A percentile compares a stretch with the other conserved stretches of the same genome.
Evolutionary conservation across 2,797 vertebrate species (phyloP).

Genomic region (Cryptoprocta ferox): DNA sequence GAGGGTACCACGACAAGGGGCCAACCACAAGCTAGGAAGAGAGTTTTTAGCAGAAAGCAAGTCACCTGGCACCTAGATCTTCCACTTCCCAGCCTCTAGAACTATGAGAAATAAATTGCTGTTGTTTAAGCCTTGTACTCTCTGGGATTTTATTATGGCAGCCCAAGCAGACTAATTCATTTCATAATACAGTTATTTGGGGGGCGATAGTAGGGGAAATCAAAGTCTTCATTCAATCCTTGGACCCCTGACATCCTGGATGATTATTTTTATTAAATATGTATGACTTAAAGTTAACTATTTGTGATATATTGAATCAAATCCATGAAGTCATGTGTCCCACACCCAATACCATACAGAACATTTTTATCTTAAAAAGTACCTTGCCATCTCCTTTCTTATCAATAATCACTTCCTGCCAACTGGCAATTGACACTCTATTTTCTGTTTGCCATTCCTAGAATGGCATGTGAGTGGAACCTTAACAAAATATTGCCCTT

Average conservation of each 20-base stretch:
- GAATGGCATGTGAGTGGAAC: neutral
- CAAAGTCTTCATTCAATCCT: neutral
- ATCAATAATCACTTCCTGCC: neutral
- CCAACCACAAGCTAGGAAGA: neutral
- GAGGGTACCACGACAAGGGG: neutral
- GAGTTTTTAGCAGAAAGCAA: neutral
- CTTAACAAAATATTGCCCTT: neutral
- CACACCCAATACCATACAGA: neutral
- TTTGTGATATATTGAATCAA: neutral
- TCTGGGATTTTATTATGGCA: neutral
- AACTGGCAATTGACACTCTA: neutral
- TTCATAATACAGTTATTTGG: neutral
- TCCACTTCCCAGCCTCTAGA: neutral
- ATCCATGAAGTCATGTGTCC: neutral
- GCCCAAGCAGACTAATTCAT: neutral
- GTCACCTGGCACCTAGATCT: neutral
- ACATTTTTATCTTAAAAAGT: neutral
- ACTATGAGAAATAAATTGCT: neutral
- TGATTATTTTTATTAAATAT: neutral
- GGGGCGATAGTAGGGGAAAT: fast-evolving
- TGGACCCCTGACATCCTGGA: neutral
- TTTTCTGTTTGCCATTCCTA: neutral
- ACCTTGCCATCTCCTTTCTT: neutral
- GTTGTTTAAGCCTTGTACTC: neutral
- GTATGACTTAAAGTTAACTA: neutral